These are phyloP conservation scores for Trichonephila clavata DNA, from an alignment of 1,140 invertebrate species.

Conservation along the genomic window DNA sequence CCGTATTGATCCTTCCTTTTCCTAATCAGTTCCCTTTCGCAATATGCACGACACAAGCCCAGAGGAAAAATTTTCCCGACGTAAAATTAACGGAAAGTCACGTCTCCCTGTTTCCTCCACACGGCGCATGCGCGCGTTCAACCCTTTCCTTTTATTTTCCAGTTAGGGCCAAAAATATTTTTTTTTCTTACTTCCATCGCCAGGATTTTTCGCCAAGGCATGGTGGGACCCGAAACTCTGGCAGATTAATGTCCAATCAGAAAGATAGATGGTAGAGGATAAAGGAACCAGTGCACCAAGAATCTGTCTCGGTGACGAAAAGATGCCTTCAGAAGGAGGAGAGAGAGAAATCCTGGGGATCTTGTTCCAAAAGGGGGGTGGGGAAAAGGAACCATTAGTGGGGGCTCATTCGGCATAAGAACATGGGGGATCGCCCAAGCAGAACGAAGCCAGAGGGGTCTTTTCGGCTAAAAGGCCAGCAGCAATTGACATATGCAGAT, in stretches of 20 bases:
- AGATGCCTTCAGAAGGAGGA: conserved; percentile 5
- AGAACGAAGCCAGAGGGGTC: conserved; percentile 14
- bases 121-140: conserved; percentile 36
- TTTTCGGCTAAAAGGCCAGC: conserved; percentile 25
- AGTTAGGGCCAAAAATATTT: not conserved
- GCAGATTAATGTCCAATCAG: conserved; percentile 75
- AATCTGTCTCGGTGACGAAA: conserved; percentile 59
- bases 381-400: conserved; percentile 43
- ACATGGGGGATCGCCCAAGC: conserved; percentile 12
- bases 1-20: conserved; percentile 59
- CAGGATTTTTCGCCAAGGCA: not conserved
- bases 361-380: not conserved
- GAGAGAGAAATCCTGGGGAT: not conserved
- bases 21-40: conserved; percentile 72
- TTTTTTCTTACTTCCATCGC: conserved; percentile 7
- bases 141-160: conserved; percentile 65
- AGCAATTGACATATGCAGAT: conserved; percentile 73
- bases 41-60: conserved; percentile 71
- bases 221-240: not conserved
- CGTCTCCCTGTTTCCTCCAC: conserved; percentile 41
- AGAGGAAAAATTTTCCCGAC: conserved; percentile 63
- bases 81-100: conserved; percentile 73
- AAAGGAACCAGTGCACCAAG: conserved; percentile 71
- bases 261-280: conserved; percentile 73
- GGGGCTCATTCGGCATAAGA: conserved; percentile 45